These are phyloP conservation scores for Siphlonurus alternatus DNA, from an alignment of 2,888 invertebrate species.

Conservation along the genomic window DNA sequence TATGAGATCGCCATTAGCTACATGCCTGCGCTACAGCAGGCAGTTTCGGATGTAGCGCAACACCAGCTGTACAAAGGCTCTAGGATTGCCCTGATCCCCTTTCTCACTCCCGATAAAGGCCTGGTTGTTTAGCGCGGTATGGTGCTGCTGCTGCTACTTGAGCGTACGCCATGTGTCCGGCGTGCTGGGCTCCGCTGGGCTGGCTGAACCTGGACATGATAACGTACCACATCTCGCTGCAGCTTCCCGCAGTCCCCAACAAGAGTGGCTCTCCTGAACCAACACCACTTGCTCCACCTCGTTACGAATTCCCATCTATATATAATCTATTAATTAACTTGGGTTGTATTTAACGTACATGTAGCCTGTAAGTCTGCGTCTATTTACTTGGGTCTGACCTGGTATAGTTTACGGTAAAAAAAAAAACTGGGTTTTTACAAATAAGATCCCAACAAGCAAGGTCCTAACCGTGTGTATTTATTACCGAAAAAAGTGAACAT, in stretches of 20 bases:
- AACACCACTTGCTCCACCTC: background rate
- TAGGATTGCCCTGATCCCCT: conserved; percentile 40
- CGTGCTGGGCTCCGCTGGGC: background rate
- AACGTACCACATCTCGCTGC: background rate
- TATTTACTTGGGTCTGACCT: too few species aligned
- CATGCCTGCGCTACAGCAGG: conserved; percentile 46
- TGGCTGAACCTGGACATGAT: background rate
- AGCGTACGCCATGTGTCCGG: conserved; percentile 45
- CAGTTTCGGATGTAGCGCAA: conserved; percentile 42
- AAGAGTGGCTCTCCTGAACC: conserved; percentile 1
- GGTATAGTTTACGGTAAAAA: too few species aligned
- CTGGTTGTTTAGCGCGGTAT: conserved; percentile 60
- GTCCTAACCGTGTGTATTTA: too few species aligned
- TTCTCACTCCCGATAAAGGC: conserved; percentile 48
- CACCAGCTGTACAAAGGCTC: conserved; percentile 28
- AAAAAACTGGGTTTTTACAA: too few species aligned
- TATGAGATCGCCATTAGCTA: conserved; percentile 68
- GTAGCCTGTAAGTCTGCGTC: too few species aligned
- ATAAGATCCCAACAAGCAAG: too few species aligned
- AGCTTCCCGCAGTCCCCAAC: background rate
- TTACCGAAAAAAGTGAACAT: too few species aligned
- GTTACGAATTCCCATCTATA: background rate
- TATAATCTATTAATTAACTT: background rate
- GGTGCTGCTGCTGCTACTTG: conserved; percentile 76
- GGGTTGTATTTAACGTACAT: too few species aligned